Conservation (phyloP, 2,888 invertebrate species). For the Ophioninae sp. region DNA sequence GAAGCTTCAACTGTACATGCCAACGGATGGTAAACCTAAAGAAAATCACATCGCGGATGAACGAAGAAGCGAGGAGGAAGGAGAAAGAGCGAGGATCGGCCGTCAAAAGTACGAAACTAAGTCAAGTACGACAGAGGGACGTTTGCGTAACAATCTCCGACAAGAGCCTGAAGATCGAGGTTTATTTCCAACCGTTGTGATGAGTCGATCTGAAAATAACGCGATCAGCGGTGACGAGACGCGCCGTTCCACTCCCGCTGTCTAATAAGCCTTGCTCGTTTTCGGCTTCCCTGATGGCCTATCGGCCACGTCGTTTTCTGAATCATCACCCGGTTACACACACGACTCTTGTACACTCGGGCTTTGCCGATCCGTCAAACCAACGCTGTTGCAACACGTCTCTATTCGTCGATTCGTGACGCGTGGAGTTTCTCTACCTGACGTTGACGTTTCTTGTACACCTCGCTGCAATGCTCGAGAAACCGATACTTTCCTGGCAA, state of each 20-base stretch:
- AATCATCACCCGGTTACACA: constrained; percentile 39
- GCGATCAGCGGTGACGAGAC: constrained; percentile 66
- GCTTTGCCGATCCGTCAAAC: background rate
- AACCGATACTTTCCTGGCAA: constrained; percentile 40
- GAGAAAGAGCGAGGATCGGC: constrained; percentile 55
- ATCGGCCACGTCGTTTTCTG: constrained; percentile 20
- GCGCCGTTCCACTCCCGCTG: constrained; percentile 1
- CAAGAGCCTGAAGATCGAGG: constrained; percentile 50
- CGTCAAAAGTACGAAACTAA: constrained; percentile 72
- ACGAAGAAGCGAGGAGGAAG: constrained; percentile 7
- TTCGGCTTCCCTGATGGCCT: constrained; percentile 18
- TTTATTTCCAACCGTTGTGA: constrained; percentile 76
- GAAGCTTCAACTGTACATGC: background rate
- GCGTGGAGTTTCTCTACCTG: background rate
- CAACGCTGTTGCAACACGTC: background rate
- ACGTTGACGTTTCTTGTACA: background rate
- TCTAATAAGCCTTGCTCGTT: background rate
- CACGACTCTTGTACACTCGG: background rate
- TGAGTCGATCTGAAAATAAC: constrained; percentile 77
- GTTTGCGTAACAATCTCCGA: constrained; percentile 70
- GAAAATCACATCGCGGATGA: background rate
- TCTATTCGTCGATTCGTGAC: constrained; percentile 22
- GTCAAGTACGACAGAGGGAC: constrained; percentile 73
- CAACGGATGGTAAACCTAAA: constrained; percentile 41
- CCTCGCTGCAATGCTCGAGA: constrained; percentile 6